phyloP scores from a whole-genome alignment of 2,888 invertebrate species.

The Gasteruption jaculator region DNA sequence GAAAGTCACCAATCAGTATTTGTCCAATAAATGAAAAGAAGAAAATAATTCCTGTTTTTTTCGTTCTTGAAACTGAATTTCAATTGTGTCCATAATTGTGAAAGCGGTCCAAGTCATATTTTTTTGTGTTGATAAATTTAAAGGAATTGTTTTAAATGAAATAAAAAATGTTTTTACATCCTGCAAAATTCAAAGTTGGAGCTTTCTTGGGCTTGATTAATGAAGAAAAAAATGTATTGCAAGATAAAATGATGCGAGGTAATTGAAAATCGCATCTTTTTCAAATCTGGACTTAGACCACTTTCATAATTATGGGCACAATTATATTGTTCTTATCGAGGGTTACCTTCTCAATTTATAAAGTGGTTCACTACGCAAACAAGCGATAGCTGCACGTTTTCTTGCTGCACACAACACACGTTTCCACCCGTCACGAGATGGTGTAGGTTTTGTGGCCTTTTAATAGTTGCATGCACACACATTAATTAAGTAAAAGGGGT shows the following conservation, averaged over 20 bases:
- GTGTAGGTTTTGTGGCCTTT: slow-evolving; percentile 75
- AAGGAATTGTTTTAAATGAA: too few relatives aligned
- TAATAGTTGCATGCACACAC: slow-evolving; percentile 52
- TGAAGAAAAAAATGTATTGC: too few relatives aligned
- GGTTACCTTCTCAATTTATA: slow-evolving; percentile 87
- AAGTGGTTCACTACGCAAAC: slow-evolving; percentile 87
- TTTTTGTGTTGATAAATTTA: too few relatives aligned
- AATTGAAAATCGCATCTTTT: too few relatives aligned
- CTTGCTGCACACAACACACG: slow-evolving; percentile 78
- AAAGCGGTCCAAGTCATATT: too few relatives aligned
- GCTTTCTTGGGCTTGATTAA: neutral
- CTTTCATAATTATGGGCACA: too few relatives aligned
- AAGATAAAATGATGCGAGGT: too few relatives aligned
- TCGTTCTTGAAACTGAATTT: slow-evolving; percentile 9
- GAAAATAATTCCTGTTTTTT: slow-evolving; percentile 5
- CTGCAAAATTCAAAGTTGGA: slow-evolving; percentile 1
- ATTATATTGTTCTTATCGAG: too few relatives aligned
- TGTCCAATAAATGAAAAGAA: slow-evolving; percentile 4
- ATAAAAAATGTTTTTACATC: too few relatives aligned
- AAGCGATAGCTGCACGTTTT: slow-evolving; percentile 93
- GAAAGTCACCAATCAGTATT: neutral
- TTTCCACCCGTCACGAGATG: slow-evolving; percentile 71
- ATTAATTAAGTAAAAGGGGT: too few relatives aligned
- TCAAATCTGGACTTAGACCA: too few relatives aligned
- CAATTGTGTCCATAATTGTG: too few relatives aligned